Conservation (phyloP, 2,113 vertebrate genomes). For the Casuarius casuarius region DNA sequence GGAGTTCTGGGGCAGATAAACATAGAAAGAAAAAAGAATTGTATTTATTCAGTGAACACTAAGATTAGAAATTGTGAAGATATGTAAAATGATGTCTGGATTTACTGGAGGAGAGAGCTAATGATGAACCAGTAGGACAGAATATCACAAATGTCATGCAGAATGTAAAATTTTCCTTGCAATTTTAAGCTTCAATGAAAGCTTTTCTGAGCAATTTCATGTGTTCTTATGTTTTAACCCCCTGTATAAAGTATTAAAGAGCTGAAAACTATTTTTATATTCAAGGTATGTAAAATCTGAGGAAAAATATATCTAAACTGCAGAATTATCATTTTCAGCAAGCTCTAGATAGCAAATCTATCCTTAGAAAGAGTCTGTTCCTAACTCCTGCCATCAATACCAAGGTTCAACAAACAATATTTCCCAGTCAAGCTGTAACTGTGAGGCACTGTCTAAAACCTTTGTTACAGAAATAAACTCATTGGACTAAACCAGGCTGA, state of each 20-base stretch:
- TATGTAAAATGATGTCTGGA: neutral
- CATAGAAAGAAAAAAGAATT: neutral
- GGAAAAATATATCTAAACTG: neutral
- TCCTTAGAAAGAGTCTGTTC: neutral
- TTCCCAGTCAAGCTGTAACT: neutral
- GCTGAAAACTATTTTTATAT: constrained; percentile 9
- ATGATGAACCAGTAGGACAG: constrained; percentile 19
- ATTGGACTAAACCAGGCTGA: neutral
- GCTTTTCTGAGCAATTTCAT: constrained; percentile 47
- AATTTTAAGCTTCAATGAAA: constrained; percentile 59
- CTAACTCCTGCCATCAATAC: neutral
- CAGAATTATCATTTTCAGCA: neutral
- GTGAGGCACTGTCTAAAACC: neutral
- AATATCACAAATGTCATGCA: constrained; percentile 47
- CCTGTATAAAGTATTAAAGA: constrained; percentile 3
- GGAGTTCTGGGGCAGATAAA: neutral
- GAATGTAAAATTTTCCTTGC: constrained; percentile 49
- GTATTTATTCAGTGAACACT: neutral
- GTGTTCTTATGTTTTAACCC: constrained; percentile 33
- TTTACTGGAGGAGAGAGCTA: constrained; percentile 24
- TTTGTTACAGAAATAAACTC: neutral
- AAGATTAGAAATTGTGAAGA: neutral
- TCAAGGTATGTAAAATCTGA: neutral
- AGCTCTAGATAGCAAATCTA: neutral
- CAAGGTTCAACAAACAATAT: neutral